Conservation (phyloP, 2,888 invertebrate species). For the Operophtera brumata region DNA sequence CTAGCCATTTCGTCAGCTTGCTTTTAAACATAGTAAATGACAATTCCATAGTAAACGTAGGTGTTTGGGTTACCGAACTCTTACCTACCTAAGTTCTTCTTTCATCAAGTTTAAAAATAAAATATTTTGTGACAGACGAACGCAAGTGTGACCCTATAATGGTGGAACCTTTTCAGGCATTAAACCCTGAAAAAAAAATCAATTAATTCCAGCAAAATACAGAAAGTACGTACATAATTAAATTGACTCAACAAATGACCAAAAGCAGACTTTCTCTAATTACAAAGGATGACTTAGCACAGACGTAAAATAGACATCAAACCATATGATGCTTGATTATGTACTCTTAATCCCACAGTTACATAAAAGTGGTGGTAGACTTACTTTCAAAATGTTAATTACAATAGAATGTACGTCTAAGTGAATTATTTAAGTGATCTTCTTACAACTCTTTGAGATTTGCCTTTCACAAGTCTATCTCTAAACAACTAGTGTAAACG, state of each 20-base stretch:
- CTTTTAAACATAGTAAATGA: too few species aligned
- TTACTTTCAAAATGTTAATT: slow-evolving; percentile 36
- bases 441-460: slow-evolving; percentile 14
- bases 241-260: background rate
- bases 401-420: slow-evolving; percentile 26
- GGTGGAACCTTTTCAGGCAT: too few species aligned
- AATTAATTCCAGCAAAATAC: too few species aligned
- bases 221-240: too few species aligned
- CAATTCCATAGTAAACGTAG: too few species aligned
- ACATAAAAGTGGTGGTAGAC: slow-evolving; percentile 22
- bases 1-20: too few species aligned
- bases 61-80: too few species aligned
- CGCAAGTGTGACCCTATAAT: too few species aligned
- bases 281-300: slow-evolving; percentile 32
- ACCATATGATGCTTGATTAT: slow-evolving; percentile 4
- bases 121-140: too few species aligned
- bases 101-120: too few species aligned
- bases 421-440: slow-evolving; percentile 25
- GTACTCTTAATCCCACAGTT: slow-evolving; percentile 17
- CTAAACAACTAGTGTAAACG: slow-evolving; percentile 20
- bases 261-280: slow-evolving; percentile 21
- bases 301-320: slow-evolving; percentile 12
- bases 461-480: slow-evolving; percentile 25
- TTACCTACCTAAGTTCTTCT: too few species aligned
- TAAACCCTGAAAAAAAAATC: too few species aligned